Percentiles rank a stretch among this genome's conserved stretches.
Conservation (phyloP, 2,113 vertebrate species). For the Osmerus mordax region DNA sequence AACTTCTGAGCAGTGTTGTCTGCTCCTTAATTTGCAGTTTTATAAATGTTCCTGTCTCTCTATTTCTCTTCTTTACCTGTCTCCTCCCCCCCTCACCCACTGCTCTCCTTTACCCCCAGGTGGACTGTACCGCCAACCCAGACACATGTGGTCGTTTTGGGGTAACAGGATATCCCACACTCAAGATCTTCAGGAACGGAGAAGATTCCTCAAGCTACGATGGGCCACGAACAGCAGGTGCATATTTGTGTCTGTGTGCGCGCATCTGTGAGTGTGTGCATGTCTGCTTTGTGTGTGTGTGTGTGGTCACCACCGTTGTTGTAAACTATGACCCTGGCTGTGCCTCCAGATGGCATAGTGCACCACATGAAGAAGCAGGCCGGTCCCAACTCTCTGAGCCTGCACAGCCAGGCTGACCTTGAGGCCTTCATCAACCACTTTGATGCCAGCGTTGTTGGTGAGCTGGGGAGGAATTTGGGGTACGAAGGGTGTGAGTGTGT, state of each 20-base stretch:
- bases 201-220: slow-evolving; percentile 64
- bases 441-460: slow-evolving; percentile 72
- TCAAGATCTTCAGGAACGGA: slow-evolving; percentile 72
- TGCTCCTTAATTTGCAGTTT: neutral
- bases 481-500: neutral
- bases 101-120: slow-evolving; percentile 38
- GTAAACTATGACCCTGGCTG: neutral
- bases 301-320: neutral
- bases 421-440: slow-evolving; percentile 63
- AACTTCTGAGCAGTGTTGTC: too few relatives aligned
- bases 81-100: neutral
- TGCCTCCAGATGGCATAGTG: slow-evolving; percentile 64
- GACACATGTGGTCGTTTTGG: slow-evolving; percentile 63
- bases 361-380: slow-evolving; percentile 72
- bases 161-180: slow-evolving; percentile 66
- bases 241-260: neutral
- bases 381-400: slow-evolving; percentile 63
- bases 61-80: neutral
- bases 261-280: neutral
- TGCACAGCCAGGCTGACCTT: slow-evolving; percentile 59
- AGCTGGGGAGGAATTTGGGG: slow-evolving; percentile 6
- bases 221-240: slow-evolving; percentile 67
- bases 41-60: neutral
- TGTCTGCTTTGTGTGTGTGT: neutral
- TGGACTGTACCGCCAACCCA: slow-evolving; percentile 65